phyloP scores from a whole-genome alignment of 2,797 vertebrate genomes.

The Lophura swinhoii region DNA sequence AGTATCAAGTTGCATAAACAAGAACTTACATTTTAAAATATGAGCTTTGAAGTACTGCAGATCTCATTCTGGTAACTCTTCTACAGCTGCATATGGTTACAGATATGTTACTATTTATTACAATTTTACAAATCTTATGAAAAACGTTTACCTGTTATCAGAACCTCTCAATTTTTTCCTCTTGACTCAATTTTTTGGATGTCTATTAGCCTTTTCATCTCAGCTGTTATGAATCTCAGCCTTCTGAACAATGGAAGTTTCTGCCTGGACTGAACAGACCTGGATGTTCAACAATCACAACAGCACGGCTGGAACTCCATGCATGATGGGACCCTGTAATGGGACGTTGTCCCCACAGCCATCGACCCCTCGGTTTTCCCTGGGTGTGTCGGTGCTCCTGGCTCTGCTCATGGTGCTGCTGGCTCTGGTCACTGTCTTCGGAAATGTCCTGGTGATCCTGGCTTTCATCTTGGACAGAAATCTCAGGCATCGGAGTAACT shows the following conservation, averaged over 20 bases:
- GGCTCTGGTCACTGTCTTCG: slow-evolving; percentile 84
- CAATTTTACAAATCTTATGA: slow-evolving; percentile 24
- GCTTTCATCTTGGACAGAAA: slow-evolving; percentile 91
- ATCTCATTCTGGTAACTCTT: not conserved
- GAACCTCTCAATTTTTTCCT: not conserved
- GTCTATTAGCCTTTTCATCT: not conserved
- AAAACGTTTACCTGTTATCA: not conserved
- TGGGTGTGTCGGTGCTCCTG: slow-evolving; percentile 69
- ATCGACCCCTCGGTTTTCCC: accelerated
- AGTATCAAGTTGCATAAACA: slow-evolving; percentile 14
- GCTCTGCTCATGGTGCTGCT: slow-evolving; percentile 85
- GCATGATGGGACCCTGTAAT: accelerated
- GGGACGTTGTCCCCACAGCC: not conserved
- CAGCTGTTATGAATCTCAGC: not conserved
- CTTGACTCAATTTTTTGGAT: not conserved
- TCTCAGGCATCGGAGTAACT: slow-evolving; percentile 89
- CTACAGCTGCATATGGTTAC: not conserved
- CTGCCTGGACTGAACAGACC: not conserved
- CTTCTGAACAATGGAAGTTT: not conserved
- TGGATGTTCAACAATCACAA: not conserved
- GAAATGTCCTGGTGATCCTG: slow-evolving; percentile 88
- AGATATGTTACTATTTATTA: not conserved
- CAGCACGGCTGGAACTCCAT: accelerated
- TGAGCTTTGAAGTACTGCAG: not conserved
- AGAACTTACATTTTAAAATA: slow-evolving; percentile 2